Evolutionary conservation across 2,113 vertebrate genomes (phyloP), one percentile per base, ranked within the genome.

Genomic region (Origma solitaria): DNA sequence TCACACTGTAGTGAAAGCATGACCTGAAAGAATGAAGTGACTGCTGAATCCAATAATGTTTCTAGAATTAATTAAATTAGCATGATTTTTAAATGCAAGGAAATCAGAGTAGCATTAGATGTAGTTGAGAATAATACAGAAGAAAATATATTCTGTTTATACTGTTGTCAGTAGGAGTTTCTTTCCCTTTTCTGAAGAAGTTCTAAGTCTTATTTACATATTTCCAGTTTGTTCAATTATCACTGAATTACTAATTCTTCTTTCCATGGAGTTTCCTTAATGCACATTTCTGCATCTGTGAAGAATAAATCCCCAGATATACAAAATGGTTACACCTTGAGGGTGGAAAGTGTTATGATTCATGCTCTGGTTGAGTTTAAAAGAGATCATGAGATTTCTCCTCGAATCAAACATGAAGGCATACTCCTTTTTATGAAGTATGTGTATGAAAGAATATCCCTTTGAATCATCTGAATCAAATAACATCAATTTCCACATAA

Each of bases 1-100:
- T 82, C 92, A 96, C 23, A 97, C 93, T 66, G 92, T 33, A 88
- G 96, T 97, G 91, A 97, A 98, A 44, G 66, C 87, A 60, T 96
- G 57, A 95, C 79, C 98, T 98, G 75, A 96, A 94, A 84, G n/a
- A 89, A 92, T 49, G 21, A 79, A 92, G 68, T 62, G 64, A n/a
- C 28, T 86, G n/a, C 42, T 51, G 40, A 87, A 68, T 72, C 27
- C 23, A 83, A 49, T 3, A 62, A 66, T 64, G 33, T 66, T 53
- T 72, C 8, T 71, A 49, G 44, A 85, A 54, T 49, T 85, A 68
- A 86, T 37, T 82, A 47, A 92, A 60, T 84, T 30, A 65, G 25
- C 11, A n/a, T 58, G 2, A 33, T 70, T 69, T 37, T 58, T 90
- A 65, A 75, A 73, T 62, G 6, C 22, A 61, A 42, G 30, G 9